Evolutionary conservation across 2,113 vertebrate genomes (phyloP), one percentile per base, ranked within the genome.

Genomic region (Silurus glanis): DNA sequence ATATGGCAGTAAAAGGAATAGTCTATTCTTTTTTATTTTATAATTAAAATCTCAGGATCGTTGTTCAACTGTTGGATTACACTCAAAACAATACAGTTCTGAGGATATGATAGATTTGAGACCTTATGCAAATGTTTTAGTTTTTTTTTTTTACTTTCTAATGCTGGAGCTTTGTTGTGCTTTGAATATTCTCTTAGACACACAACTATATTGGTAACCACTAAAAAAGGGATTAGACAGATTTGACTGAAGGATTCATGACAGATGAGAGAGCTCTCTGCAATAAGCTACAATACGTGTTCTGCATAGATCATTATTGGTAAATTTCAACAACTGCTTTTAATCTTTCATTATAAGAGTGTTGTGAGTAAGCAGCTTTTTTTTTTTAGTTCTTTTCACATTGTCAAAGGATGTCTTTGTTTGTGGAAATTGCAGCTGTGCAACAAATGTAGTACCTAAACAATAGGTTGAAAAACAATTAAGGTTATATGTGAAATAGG

Each of bases 401-500:
- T 25, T 55, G 74, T 78, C 51, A 78, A 56, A 78, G 75, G 28
- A 55, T 3, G 19, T 25, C 7, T 25, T 23, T 76, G 2, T 75
- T 75, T 10, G 4, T 49, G 7, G 28, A 28, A 37, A 37, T 10
- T 17, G 3, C 17, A 80, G 5, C 9, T 59, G 58, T 2, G 14
- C 14, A 58, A 28, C 53, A 9, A 79, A 19, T 0, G 25, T 79
- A 25, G 14, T 8, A 28, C 53, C 17, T 79, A 45, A 37, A 58
- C 14, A 10, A 28, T 56, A 58, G 55, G 55, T 10, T 37, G 55
- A 19, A 59, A 10, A 59, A 59, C 6, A 6, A 55, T 16, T 2
- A 23, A n/a, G 47, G 37, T 37, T 53, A n/a, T 51, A 58, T 17
- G 13, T 9, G 14, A 66, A 83, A 66, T 88, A 87, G 87, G 58